Conservation (phyloP, 2,113 vertebrate genomes). For the Andinoacara biseriatus region DNA sequence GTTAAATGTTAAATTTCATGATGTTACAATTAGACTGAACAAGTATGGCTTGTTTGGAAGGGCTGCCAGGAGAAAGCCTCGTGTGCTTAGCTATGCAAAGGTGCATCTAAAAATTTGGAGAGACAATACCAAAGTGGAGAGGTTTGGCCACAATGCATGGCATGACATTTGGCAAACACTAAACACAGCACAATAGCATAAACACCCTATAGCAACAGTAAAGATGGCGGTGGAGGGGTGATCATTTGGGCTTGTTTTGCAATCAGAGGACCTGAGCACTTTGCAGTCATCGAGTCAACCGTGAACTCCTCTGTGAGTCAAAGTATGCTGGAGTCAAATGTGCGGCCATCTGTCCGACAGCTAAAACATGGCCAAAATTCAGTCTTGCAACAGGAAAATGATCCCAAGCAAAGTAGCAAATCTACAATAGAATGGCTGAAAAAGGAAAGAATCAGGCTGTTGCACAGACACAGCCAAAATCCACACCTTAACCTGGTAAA, state of each 20-base stretch:
- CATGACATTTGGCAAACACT: neutral
- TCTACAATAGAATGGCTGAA: neutral
- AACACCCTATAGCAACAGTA: neutral
- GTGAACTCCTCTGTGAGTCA: neutral
- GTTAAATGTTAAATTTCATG: no score
- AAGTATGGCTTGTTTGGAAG: neutral
- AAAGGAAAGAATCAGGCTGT: neutral
- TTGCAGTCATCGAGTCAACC: neutral
- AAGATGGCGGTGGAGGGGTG: neutral
- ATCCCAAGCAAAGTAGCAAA: neutral
- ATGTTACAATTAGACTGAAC: no score
- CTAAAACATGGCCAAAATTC: neutral
- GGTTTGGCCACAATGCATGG: neutral
- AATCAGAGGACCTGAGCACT: no score
- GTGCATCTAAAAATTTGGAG: neutral
- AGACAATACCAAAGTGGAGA: neutral
- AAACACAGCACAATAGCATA: neutral
- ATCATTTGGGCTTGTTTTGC: neutral
- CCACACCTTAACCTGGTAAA: neutral
- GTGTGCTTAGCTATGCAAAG: neutral
- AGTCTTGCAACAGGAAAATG: neutral
- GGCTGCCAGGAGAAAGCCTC: neutral
- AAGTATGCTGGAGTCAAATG: no score
- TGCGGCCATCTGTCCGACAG: neutral
- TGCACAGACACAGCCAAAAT: neutral